Conservation (phyloP, 2,888 invertebrate genomes). For the Phragmatobia fuliginosa region DNA sequence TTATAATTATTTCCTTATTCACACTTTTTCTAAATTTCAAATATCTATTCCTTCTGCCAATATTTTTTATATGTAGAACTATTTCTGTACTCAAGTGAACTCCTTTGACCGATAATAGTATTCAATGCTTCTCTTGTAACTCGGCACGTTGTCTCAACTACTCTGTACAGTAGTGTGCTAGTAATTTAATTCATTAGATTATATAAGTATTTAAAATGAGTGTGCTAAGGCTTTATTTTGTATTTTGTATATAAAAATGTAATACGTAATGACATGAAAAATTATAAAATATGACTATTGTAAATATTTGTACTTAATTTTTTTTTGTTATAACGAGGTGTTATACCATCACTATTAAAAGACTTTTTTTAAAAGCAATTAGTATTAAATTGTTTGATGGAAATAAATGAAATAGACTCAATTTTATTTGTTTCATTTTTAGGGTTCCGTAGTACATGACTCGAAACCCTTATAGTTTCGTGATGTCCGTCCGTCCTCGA, state of each 20-base stretch:
- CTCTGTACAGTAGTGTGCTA: conserved; percentile 23
- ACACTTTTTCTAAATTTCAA: background rate
- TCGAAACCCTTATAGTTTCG: too few relatives aligned
- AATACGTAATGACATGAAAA: conserved; percentile 33
- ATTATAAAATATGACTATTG: conserved; percentile 25
- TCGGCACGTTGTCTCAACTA: background rate
- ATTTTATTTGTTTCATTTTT: background rate
- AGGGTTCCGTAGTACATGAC: too few relatives aligned
- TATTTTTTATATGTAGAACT: background rate
- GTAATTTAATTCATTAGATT: conserved; percentile 22
- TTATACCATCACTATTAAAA: conserved; percentile 34
- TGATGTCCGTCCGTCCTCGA: too few relatives aligned
- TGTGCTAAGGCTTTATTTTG: conserved; percentile 38
- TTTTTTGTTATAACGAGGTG: conserved; percentile 1
- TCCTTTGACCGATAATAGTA: background rate
- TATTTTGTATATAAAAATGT: conserved; percentile 46
- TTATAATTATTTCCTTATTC: background rate
- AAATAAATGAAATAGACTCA: conserved; percentile 37
- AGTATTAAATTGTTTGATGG: conserved; percentile 33
- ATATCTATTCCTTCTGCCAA: background rate
- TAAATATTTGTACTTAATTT: conserved; percentile 34
- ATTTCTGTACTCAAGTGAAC: background rate
- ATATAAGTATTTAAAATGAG: conserved; percentile 29
- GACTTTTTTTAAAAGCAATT: conserved; percentile 31
- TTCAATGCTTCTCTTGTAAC: background rate